Base-by-base conservation (phyloP, 2,113 vertebrate species). In the Lampris megalopsis region DNA sequence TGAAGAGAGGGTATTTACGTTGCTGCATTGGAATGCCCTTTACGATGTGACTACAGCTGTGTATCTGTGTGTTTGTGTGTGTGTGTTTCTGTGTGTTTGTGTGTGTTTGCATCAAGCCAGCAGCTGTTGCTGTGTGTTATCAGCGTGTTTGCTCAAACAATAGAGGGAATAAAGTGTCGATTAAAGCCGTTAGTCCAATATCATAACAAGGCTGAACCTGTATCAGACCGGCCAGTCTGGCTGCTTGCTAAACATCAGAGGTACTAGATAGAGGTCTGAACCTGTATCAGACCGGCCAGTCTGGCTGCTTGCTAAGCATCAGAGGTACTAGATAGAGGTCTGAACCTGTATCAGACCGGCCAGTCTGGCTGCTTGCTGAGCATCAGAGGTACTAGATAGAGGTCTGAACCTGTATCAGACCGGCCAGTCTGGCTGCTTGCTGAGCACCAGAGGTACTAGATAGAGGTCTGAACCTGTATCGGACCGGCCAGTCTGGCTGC, bases 21-120 rank as follows among this genome's bases (percentile, higher is more conserved):
- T 90, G 83, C 76, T 77, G 69, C 24, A 67, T 84, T 36, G 84
- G 90, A 78, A 90, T 81, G 83, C 75, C 80, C 74, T 81, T 92
- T 84, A 86, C 76, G 66, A 84, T 75, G 78, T 79, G 68, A 59
- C 71, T 71, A 65, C 88, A 88, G 85, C 87, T 88, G 75, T 59
- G 68, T 74, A 48, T 72, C 66, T 73, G 41, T 58, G 66, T 40
- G 58, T 24, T 24, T 24, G 24, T 24, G 24, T 24, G 24, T 24
- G 24, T 24, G 24, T 24, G 24, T 24, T 24, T 24, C 24, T 57
- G 68, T 62, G 63, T 56, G 63, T 65, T 43, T 53, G 56, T 62
- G 57, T 36, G 58, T 56, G 67, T 41, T 2, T 50, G 48, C 37
- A 35, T 50, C 37, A 13, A 61, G 63, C 50, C 53, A 65, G 45